Conservation (phyloP, 2,888 invertebrate genomes). For the Pilophorus perplexus region DNA sequence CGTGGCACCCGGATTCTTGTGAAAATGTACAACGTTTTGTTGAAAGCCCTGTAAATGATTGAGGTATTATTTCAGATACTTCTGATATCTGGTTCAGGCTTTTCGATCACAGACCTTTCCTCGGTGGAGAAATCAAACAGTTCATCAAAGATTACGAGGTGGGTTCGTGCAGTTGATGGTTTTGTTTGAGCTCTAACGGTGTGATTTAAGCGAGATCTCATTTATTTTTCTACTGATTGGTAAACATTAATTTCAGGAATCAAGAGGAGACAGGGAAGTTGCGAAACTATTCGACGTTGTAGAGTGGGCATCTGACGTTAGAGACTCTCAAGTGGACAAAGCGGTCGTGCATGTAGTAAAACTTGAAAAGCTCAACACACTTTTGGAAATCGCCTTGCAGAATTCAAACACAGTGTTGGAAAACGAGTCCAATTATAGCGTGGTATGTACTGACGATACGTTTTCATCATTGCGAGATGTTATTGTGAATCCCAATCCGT, state of each 20-base stretch:
- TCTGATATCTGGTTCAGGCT: slow-evolving; percentile 79
- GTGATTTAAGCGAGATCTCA: too few relatives aligned
- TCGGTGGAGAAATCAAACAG: slow-evolving; percentile 81
- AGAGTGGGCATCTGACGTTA: slow-evolving; percentile 73
- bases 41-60: too few relatives aligned
- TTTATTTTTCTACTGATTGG: too few relatives aligned
- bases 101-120: slow-evolving; percentile 82
- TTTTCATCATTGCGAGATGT: too few relatives aligned
- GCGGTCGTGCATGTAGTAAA: slow-evolving; percentile 63
- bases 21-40: too few relatives aligned
- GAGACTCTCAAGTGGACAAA: slow-evolving; percentile 69
- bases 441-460: neutral
- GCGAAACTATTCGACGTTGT: slow-evolving; percentile 73
- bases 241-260: slow-evolving; percentile 64
- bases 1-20: too few relatives aligned
- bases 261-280: slow-evolving; percentile 74
- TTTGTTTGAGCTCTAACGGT: too few relatives aligned
- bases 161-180: too few relatives aligned
- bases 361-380: slow-evolving; percentile 62
- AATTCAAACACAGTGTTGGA: slow-evolving; percentile 63
- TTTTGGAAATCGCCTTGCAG: slow-evolving; percentile 64
- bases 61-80: slow-evolving; percentile 65
- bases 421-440: slow-evolving; percentile 53
- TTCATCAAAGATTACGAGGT: slow-evolving; percentile 85
- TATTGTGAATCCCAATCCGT: too few relatives aligned